These are phyloP conservation scores for Cephus nigrinus DNA, from an alignment of 2,888 invertebrate genomes.

Conservation along the genomic window DNA sequence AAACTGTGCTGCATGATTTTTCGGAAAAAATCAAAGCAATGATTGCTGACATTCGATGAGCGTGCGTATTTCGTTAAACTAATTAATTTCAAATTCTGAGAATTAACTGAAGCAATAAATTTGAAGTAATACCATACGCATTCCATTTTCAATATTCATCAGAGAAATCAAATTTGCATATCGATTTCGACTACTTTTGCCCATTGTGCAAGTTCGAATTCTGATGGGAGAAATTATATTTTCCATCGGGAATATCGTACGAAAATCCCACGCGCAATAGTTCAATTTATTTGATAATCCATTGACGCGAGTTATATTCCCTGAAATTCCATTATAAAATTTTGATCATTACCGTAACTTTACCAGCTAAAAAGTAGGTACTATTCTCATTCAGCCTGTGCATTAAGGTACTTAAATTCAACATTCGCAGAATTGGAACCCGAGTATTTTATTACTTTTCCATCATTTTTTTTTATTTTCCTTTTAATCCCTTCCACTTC, in stretches of 20 bases:
- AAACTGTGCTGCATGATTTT: slow-evolving; percentile 12
- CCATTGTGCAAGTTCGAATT: neutral
- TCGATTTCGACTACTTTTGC: neutral
- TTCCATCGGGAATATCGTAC: neutral
- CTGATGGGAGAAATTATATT: neutral
- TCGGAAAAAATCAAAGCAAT: neutral
- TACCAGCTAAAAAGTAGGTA: neutral
- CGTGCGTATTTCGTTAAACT: neutral
- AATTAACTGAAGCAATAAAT: neutral
- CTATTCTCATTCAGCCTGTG: neutral
- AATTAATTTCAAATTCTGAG: neutral
- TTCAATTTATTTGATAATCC: neutral
- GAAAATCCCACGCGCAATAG: neutral
- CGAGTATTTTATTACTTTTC: neutral
- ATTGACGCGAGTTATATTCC: neutral
- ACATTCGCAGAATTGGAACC: neutral
- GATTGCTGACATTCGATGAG: neutral
- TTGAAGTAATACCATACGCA: neutral
- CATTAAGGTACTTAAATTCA: neutral
- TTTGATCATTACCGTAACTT: neutral
- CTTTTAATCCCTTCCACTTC: neutral
- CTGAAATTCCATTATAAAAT: neutral
- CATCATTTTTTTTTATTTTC: neutral
- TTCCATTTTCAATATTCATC: neutral
- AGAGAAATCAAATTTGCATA: neutral